Evolutionary conservation across 1,140 invertebrate genomes (phyloP).

Genomic region (Drosophila watanabei): DNA sequence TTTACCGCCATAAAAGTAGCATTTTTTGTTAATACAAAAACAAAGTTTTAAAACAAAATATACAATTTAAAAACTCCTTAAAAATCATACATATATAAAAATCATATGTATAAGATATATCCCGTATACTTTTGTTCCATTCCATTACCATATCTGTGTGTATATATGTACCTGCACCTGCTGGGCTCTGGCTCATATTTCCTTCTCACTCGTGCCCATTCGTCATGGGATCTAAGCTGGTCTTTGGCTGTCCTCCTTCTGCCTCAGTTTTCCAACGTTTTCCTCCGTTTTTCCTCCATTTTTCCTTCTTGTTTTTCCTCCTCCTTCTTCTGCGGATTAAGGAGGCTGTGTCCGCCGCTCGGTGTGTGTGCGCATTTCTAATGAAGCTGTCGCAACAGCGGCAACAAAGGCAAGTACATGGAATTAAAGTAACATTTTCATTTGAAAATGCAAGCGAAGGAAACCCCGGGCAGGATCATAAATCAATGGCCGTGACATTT

Average conservation of each 20-base stretch:
- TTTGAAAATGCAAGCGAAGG: constrained; percentile 55
- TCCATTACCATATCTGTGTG: not conserved
- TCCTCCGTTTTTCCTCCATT: not conserved
- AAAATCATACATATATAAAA: not conserved
- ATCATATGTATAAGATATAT: too few relatives aligned
- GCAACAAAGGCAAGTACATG: constrained; percentile 41
- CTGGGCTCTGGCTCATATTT: constrained; percentile 4
- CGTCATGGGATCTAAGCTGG: constrained; percentile 20
- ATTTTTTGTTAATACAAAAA: not conserved
- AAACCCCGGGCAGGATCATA: constrained; percentile 65
- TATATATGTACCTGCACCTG: constrained; percentile 38
- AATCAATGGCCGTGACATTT: constrained; percentile 82
- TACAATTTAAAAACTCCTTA: not conserved
- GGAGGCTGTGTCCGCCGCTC: constrained; percentile 8
- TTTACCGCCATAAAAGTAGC: not conserved
- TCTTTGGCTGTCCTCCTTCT: not conserved
- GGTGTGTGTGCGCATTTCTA: constrained; percentile 70
- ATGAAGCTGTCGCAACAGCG: constrained; percentile 69
- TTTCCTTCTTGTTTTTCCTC: not conserved
- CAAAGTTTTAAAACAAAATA: not conserved
- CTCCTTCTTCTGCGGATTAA: constrained; percentile 29
- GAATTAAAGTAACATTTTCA: constrained; percentile 49
- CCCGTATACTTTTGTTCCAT: not conserved
- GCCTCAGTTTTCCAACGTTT: not conserved
- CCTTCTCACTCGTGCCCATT: not conserved